A percentile compares a stretch with the other conserved stretches of the same genome.
Evolutionary conservation across 1,140 invertebrate species (phyloP).

Genomic region (Tetraneura akinire): DNA sequence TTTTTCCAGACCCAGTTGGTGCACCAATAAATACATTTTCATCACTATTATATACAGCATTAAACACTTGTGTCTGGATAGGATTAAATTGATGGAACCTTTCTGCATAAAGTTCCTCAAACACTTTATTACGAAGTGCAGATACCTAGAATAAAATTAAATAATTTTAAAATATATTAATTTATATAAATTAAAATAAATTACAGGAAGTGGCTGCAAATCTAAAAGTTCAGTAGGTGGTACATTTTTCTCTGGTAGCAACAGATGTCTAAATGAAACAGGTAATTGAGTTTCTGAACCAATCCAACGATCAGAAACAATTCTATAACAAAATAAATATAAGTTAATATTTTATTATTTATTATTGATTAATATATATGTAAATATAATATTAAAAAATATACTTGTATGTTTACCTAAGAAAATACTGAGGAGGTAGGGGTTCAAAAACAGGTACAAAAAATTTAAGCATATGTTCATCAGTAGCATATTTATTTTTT

Average conservation of each 20-base stretch:
- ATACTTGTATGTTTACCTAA: conserved; percentile 62
- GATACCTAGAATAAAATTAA: conserved; percentile 61
- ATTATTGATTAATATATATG: background rate
- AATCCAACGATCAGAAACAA: conserved; percentile 73
- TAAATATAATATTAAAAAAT: background rate
- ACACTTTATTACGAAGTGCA: conserved; percentile 79
- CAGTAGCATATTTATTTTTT: conserved; percentile 90
- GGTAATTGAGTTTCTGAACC: conserved; percentile 94
- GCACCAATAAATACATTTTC: conserved; percentile 99
- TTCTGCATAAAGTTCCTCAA: conserved; percentile 82
- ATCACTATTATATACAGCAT: conserved; percentile 97
- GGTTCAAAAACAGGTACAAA: conserved; percentile 99
- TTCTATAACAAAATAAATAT: conserved; percentile 55
- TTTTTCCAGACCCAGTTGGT: conserved; percentile 96
- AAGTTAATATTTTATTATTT: background rate
- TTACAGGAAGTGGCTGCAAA: conserved; percentile 89
- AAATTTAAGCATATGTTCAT: conserved; percentile 97
- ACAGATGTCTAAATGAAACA: conserved; percentile 95
- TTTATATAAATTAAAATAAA: background rate
- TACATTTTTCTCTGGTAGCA: conserved; percentile 96
- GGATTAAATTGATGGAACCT: conserved; percentile 96
- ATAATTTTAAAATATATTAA: conserved; percentile 5
- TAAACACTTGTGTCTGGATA: conserved; percentile 99
- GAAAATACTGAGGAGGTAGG: conserved; percentile 96
- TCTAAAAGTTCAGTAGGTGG: conserved; percentile 98